Evolutionary conservation across 2,797 vertebrate species (phyloP).

Genomic region (Pogonophryne albipinna): DNA sequence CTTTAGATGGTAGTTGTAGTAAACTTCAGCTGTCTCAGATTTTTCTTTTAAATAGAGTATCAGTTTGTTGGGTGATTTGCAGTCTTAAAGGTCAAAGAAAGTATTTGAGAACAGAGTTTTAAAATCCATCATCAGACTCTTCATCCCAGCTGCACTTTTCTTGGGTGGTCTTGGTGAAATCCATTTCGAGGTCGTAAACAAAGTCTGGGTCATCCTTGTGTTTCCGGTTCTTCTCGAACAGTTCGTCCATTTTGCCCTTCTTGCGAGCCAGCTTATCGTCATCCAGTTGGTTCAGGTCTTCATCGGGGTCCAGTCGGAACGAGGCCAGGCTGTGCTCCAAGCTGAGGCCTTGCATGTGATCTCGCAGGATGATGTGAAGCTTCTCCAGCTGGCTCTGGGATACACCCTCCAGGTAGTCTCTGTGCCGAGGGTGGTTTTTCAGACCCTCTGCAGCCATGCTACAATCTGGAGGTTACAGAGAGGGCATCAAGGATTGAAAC

Average conservation of each 20-base stretch:
- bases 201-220: conserved; percentile 91
- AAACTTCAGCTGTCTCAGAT: not conserved
- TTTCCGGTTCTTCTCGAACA: conserved; percentile 92
- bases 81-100: not conserved
- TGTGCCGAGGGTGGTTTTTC: conserved; percentile 92
- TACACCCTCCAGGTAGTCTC: conserved; percentile 88
- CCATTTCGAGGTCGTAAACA: conserved; percentile 91
- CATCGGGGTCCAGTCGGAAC: conserved; percentile 84
- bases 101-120: conserved; percentile 6
- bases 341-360: conserved; percentile 87
- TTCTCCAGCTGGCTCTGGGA: conserved; percentile 89
- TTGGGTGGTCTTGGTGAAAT: conserved; percentile 85
- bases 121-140: conserved; percentile 90
- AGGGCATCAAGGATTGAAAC: not conserved
- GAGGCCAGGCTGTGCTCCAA: conserved; percentile 84
- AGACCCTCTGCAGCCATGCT: conserved; percentile 89
- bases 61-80: not conserved
- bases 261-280: conserved; percentile 90
- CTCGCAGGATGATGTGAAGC: conserved; percentile 87
- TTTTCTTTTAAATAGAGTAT: not conserved
- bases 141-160: conserved; percentile 94
- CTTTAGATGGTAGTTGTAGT: not conserved
- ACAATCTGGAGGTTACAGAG: conserved; percentile 83
- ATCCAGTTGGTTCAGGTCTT: conserved; percentile 94
- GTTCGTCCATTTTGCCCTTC: conserved; percentile 93